Evolutionary conservation across 2,888 invertebrate species (phyloP), one percentile per base, ranked within the genome.

Genomic region (Scaptomyza tumidula): DNA sequence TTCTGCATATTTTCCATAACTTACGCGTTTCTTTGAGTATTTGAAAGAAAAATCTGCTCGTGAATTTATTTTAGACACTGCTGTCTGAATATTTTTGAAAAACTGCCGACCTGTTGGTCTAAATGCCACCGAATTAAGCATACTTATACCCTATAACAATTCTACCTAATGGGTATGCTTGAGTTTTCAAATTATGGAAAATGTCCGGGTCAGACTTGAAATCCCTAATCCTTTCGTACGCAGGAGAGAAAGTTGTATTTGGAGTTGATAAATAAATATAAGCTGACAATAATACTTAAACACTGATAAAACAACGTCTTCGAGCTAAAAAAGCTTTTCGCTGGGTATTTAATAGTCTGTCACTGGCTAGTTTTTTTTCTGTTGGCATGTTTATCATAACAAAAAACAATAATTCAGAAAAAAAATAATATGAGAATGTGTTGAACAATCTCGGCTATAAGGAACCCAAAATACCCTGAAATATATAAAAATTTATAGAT

Each of bases 11-110:
- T 73, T 78, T 86, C 75, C 71, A 85, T 75, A 78, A 78, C 79
- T 78, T 78, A 83, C 82, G 52, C 19, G 16, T 10, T 55, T 50
- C 41, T 61, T 53, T 37, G 56, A 45, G 55, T 44, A 43, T 59
- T 46, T 53, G 10, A 59, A 65, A 63, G 54, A 16, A 39, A 3
- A 16, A 50, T 29, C 49, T 52, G 63, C 67, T 74, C 75, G 68
- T 53, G 68, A 73, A 77, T 65, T 73, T 74, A 70, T 75, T 71
- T 77, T 72, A 75, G 85, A 78, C 79, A 75, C 67, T 67, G 67
- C 58, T 65, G 76, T 73, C 70, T 71, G 74, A 78, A 75, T 39
- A 81, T 60, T 75, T 84, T 74, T 85, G 68, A 76, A 82, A 87
- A 82, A 83, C 83, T 87, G 83, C 54, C 85, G 79, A 74, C 72